phyloP scores from a whole-genome alignment of 2,113 vertebrate species.

The Eudyptes chrysolophus region DNA sequence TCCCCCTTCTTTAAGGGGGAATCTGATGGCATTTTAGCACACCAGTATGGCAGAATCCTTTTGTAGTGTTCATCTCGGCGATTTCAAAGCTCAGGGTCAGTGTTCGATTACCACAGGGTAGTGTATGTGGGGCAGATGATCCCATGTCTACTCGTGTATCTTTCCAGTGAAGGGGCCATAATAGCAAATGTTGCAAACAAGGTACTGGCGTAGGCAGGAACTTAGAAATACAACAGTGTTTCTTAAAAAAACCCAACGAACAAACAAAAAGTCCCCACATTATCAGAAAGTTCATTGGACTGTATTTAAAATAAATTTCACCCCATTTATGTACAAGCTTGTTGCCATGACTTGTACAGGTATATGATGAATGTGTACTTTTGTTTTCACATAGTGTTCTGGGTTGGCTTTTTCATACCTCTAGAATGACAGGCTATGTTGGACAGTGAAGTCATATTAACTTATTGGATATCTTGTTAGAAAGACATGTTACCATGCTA shows the following conservation, averaged over 20 bases:
- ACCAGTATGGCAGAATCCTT: background rate
- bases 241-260: background rate
- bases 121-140: background rate
- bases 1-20: background rate
- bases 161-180: background rate
- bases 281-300: background rate
- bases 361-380: background rate
- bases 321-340: background rate
- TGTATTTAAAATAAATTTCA: background rate
- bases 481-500: fast-evolving
- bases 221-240: background rate
- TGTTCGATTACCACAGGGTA: background rate
- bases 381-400: background rate
- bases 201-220: background rate
- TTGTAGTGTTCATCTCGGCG: background rate
- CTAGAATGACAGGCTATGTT: background rate
- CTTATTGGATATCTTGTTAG: background rate
- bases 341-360: background rate
- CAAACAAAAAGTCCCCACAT: background rate
- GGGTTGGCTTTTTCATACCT: background rate
- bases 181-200: background rate
- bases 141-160: fast-evolving
- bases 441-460: background rate
- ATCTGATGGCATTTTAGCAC: background rate
- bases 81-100: background rate